These are phyloP conservation scores for Forbesichthys agassizii DNA, from an alignment of 2,113 vertebrate species.

Conservation along the genomic window DNA sequence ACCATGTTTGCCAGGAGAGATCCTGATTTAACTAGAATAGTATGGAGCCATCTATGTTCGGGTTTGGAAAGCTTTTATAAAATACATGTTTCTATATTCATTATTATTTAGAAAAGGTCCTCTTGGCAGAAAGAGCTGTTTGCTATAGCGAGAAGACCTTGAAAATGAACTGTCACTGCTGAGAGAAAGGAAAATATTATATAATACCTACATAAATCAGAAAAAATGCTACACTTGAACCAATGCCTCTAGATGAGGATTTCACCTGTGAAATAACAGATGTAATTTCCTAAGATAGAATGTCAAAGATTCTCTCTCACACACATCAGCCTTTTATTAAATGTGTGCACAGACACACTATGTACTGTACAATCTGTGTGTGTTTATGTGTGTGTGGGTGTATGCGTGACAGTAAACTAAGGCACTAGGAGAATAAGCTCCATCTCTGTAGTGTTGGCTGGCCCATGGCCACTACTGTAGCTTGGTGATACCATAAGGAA, in stretches of 20 bases:
- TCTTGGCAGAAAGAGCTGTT: no score
- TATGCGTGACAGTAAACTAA: conserved; percentile 22
- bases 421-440: neutral
- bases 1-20: neutral
- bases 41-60: neutral
- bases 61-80: neutral
- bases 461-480: neutral
- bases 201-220: neutral
- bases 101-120: no score
- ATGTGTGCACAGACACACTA: neutral
- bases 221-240: neutral
- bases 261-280: neutral
- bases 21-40: neutral
- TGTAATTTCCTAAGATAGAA: conserved; percentile 12
- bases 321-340: neutral
- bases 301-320: conserved; percentile 12
- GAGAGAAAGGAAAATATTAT: neutral
- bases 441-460: neutral
- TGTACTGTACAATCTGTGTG: neutral
- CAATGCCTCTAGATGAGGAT: neutral
- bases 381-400: conserved; percentile 14
- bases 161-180: no score
- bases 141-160: no score
- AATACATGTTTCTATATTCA: neutral
- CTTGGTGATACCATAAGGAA: conserved; percentile 22